phyloP scores from a whole-genome alignment of 2,888 invertebrate genomes.

The Carterocephalus palaemon region DNA sequence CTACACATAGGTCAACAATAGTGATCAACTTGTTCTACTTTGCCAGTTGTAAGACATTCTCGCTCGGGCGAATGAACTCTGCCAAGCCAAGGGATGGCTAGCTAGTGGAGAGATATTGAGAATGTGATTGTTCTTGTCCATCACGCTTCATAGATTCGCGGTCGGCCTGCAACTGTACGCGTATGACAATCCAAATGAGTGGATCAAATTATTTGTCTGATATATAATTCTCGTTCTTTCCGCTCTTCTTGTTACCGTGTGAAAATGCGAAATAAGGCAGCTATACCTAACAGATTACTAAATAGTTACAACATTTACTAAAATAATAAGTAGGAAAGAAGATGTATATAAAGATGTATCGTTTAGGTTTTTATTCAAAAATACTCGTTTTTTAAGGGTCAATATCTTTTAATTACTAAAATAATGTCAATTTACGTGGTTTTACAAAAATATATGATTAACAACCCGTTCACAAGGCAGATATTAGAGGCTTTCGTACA shows the following conservation, averaged over 20 bases:
- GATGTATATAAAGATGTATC: neutral
- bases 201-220: neutral
- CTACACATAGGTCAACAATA: no score
- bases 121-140: conserved; percentile 20
- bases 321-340: no score
- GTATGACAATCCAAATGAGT: conserved; percentile 5
- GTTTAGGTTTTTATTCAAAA: conserved; percentile 9
- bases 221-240: no score
- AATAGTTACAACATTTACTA: no score
- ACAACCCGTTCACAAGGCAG: conserved; percentile 41
- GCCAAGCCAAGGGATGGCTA: no score
- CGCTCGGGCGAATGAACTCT: no score
- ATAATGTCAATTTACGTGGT: conserved; percentile 36
- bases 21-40: no score
- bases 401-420: conserved; percentile 58
- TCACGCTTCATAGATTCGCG: conserved; percentile 18
- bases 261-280: no score
- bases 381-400: conserved; percentile 36
- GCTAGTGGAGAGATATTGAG: neutral
- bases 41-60: no score
- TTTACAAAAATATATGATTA: conserved; percentile 49
- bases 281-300: no score
- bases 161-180: conserved; percentile 10
- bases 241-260: no score
- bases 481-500: no score